Evolutionary conservation across 2,888 invertebrate genomes (phyloP), one percentile per base, ranked within the genome.

Genomic region (Drosophila barbarae): DNA sequence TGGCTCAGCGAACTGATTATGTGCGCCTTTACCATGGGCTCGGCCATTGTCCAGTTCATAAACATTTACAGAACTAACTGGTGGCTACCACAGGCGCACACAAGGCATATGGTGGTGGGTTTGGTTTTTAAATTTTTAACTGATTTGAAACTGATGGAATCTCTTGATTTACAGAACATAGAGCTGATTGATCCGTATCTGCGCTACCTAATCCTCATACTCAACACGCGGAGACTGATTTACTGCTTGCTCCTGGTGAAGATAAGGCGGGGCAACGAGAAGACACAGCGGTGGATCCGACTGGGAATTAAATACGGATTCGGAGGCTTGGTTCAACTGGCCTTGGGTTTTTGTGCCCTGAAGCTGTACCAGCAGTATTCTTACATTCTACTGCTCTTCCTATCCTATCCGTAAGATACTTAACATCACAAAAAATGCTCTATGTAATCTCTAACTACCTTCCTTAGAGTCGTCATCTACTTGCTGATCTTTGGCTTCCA

Each of bases 81-180:
- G 98, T 99, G 99, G 99, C 89, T 98, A 54, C 97, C 98, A 1
- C 94, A 98, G 87, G 97, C 98, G 0, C 94, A 96, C 87, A 95
- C 94, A 65, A 93, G 93, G 84, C 95, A 96, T 86, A 94, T 96
- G 65, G 93, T 98, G 93, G 98, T 98, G 90, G 90, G 92, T 73
- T 23, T 21, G 15, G 10, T 12, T 5, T 21, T 3, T 21, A 10
- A 3, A 2, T 6, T 9, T 10, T 2, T 0, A 5, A 2, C 7
- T 3, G 1, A 13, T 12, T 6, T 1, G 5, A 6, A n/a, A 23
- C 5, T 30, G 2, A 58, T 18, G 6, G 5, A 15, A 41, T n/a
- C n/a, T 36, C 8, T 10, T 21, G n/a, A 9, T 6, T 69, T 69
- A 0, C 92, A 98, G 98, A 98, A 98, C 90, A 95, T 97, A 89